phyloP scores from a whole-genome alignment of 2,888 invertebrate species.

The Himalopsyche japonica region DNA sequence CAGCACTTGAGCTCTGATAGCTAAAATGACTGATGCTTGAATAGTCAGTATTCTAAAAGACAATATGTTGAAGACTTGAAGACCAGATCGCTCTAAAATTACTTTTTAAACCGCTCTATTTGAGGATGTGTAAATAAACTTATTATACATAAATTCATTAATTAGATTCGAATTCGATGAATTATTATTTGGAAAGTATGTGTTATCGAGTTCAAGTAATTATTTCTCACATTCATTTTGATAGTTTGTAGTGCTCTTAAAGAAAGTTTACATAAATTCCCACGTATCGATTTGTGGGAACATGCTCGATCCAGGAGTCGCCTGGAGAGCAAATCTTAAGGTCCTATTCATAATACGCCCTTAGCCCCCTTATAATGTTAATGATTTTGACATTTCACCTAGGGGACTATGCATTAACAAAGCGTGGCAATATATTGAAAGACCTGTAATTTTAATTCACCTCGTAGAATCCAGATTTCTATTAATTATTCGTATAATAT shows the following conservation, averaged over 20 bases:
- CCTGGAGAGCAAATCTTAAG: slow-evolving; percentile 6
- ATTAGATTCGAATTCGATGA: too few species aligned
- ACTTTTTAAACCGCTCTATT: too few species aligned
- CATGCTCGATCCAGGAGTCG: background rate
- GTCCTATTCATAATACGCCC: background rate
- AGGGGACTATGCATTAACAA: slow-evolving; percentile 18
- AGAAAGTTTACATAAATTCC: background rate
- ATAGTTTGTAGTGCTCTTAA: too few species aligned
- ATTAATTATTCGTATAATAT: slow-evolving; percentile 5
- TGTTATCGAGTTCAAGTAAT: too few species aligned
- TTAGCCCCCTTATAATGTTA: slow-evolving; percentile 4
- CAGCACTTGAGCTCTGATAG: background rate
- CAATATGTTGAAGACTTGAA: too few species aligned
- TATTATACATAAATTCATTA: too few species aligned
- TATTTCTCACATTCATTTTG: too few species aligned
- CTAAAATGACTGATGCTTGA: too few species aligned
- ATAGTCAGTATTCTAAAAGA: too few species aligned
- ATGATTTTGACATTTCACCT: slow-evolving; percentile 5
- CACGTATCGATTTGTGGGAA: slow-evolving; percentile 30
- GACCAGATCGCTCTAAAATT: too few species aligned
- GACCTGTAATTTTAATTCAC: slow-evolving; percentile 13
- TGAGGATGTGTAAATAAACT: too few species aligned
- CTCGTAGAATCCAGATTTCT: background rate
- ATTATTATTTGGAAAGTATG: too few species aligned
- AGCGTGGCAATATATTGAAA: background rate